Base-by-base conservation (phyloP, 1,140 invertebrate species). In the Platyura marginata region DNA sequence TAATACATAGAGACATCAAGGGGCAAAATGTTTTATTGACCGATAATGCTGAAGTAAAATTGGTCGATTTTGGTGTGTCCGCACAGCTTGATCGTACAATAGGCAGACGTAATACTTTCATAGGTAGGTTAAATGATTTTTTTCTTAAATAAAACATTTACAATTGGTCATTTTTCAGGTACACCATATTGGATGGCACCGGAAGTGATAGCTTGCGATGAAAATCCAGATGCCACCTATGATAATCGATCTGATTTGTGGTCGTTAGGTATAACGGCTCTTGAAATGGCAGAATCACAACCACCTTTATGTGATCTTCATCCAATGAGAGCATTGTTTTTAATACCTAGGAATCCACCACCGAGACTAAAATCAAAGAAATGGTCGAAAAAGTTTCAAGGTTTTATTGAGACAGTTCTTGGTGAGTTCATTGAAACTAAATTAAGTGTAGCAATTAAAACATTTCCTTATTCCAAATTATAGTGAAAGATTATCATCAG, bases 271-370 rank as follows among this genome's bases (percentile, higher is more conserved):
- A 98, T 98, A 53, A 98, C 94, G 25, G 91, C 94, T 22, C 72
- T 99, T 48, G 96, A 99, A 75, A 99, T 99, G 95, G 95, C 95
- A 35, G 96, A 99, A 70, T 95, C 92, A 59, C 94, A 98, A 67
- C 96, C 96, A 43, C 96, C 92, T 52, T 75, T 95, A 48, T 92
- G 85, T 73, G 96, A 99, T 73, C 78, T 99, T 61, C 96, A 99
- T 76, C 96, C 96, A 29, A 99, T 99, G 95, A 74, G 96, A 60
- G 77, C 94, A 47, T 72, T 98, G 37, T 98, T 99, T 67, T 76
- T 99, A 46, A 99, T 99, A 64, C 95, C 95, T 45, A 75, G 95
- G 57, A 98, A 98, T 68, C 81, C 88, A 47, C 92, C 95, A 19
- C 95, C 95, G 22, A 72, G 93, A 54, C 75, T 99, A 48, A 97